A percentile compares a stretch with the other conserved stretches of the same genome.
Evolutionary conservation across 2,888 invertebrate species (phyloP).

Genomic region (Chromoteleia sp.): DNA sequence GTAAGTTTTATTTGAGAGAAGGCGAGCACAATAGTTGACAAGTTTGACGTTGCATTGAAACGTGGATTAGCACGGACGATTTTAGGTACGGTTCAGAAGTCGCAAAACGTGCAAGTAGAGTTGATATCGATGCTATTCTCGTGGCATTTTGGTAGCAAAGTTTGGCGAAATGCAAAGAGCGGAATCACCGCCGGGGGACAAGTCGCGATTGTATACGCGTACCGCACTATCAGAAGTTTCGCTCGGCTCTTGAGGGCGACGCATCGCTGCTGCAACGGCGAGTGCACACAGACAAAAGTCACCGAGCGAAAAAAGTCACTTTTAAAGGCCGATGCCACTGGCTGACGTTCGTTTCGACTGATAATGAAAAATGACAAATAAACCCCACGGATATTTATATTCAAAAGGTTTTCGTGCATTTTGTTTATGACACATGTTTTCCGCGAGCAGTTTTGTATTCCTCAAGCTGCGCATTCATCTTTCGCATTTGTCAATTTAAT

Average conservation of each 20-base stretch:
- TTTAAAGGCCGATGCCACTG: slow-evolving; percentile 28
- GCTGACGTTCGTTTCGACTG: slow-evolving; percentile 19
- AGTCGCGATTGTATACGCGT: slow-evolving; percentile 45
- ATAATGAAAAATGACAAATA: slow-evolving; percentile 51
- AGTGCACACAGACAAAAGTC: slow-evolving; percentile 21
- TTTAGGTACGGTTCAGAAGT: slow-evolving; percentile 3
- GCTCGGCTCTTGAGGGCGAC: slow-evolving; percentile 28
- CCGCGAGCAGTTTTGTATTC: slow-evolving; percentile 9
- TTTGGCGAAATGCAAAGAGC: slow-evolving; percentile 41
- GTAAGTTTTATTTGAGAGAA: not conserved
- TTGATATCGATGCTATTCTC: slow-evolving; percentile 34
- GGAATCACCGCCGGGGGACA: slow-evolving; percentile 48
- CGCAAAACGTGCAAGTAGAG: slow-evolving; percentile 2
- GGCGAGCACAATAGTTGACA: not conserved
- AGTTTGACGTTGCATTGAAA: slow-evolving; percentile 4
- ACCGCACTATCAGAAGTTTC: slow-evolving; percentile 42
- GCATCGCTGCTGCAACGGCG: slow-evolving; percentile 16
- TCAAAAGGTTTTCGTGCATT: not conserved
- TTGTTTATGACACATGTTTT: slow-evolving; percentile 40
- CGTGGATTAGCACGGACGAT: slow-evolving; percentile 4
- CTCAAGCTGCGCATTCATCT: not conserved
- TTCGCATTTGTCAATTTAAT: slow-evolving; percentile 9
- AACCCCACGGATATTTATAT: slow-evolving; percentile 8
- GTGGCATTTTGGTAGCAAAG: slow-evolving; percentile 39
- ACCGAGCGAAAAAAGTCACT: slow-evolving; percentile 28